Base-by-base conservation (phyloP, 2,888 invertebrate species). In the Drosophila neotestacea region DNA sequence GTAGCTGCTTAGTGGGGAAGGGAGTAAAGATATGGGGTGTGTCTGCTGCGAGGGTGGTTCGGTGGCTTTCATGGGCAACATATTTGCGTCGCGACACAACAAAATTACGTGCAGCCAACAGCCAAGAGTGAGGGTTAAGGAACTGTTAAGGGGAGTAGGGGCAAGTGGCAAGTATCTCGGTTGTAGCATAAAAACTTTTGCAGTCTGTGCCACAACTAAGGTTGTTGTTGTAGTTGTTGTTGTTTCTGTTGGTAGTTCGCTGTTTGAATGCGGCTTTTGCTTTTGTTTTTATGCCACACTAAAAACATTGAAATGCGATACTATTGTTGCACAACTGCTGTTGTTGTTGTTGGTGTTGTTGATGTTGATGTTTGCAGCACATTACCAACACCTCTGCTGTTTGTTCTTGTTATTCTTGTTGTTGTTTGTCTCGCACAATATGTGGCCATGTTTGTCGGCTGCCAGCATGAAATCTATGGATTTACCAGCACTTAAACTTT, bases 401-500 rank as follows among this genome's bases (percentile, higher is more conserved):
- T 77, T 74, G 73, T 58, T 60, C 44, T 27, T 63, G 44, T 41
- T 68, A 55, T 30, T 52, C 52, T 55, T 55, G 46, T 34, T 67
- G 41, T 67, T 61, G 44, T 39, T 71, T 87, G 87, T 84, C 87
- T 84, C 72, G 87, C 87, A 85, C 83, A 84, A 87, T 84, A 85
- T 87, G 84, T 82, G 87, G 87, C 87, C 85, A 84, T 86, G 85
- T 84, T 86, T 87, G 80, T 69, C 47, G 68, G 73, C 76, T 85
- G 81, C 82, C 87, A 88, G 84, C 87, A 81, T 86, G 81, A 83
- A 90, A 90, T 90, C 90, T 90, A 84, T 81, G 90, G 91, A 91
- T 91, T 91, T 91, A 91, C 89, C 86, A 90, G 91, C 91, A 91
- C 91, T 91, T 91, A 91, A 91, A 91, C 90, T 91, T 91, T 91